phyloP scores from a whole-genome alignment of 2,113 vertebrate genomes.

The Apeltes quadracus region DNA sequence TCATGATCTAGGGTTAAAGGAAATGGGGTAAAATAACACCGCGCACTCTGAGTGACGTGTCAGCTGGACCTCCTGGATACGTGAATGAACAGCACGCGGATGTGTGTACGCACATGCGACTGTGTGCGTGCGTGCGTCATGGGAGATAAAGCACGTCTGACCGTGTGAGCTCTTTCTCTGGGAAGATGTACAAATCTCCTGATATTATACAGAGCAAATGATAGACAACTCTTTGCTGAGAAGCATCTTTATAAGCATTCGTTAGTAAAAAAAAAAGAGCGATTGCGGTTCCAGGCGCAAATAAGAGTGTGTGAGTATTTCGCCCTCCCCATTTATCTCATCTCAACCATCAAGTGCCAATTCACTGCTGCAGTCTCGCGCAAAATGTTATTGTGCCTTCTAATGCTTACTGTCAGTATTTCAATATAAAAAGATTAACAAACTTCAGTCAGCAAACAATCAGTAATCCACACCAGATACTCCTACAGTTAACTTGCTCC shows the following conservation, averaged over 20 bases:
- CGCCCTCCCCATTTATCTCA: constrained; percentile 42
- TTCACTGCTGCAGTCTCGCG: constrained; percentile 55
- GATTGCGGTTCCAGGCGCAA: constrained; percentile 15
- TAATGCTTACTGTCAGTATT: constrained; percentile 72
- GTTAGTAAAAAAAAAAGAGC: constrained; percentile 12
- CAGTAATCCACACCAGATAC: constrained; percentile 51
- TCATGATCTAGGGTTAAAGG: constrained; percentile 78
- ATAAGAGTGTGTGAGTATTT: constrained; percentile 34
- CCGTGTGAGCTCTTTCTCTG: constrained; percentile 30
- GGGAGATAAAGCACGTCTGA: constrained; percentile 37
- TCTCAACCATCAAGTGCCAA: constrained; percentile 63
- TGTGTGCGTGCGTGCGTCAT: constrained; percentile 12
- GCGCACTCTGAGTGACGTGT: constrained; percentile 73
- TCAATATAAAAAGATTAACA: constrained; percentile 70
- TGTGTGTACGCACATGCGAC: constrained; percentile 29
- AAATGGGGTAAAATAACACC: constrained; percentile 80
- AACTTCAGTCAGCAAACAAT: constrained; percentile 57
- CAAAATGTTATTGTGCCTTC: constrained; percentile 71
- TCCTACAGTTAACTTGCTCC: constrained; percentile 45
- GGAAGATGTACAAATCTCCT: constrained; percentile 23
- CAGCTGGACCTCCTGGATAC: constrained; percentile 74
- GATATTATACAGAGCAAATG: constrained; percentile 25
- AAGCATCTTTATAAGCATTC: constrained; percentile 1
- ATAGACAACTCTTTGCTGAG: constrained; percentile 15
- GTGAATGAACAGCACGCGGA: constrained; percentile 39